Conservation (phyloP, 1,140 invertebrate genomes). For the Sycobia sp. region DNA sequence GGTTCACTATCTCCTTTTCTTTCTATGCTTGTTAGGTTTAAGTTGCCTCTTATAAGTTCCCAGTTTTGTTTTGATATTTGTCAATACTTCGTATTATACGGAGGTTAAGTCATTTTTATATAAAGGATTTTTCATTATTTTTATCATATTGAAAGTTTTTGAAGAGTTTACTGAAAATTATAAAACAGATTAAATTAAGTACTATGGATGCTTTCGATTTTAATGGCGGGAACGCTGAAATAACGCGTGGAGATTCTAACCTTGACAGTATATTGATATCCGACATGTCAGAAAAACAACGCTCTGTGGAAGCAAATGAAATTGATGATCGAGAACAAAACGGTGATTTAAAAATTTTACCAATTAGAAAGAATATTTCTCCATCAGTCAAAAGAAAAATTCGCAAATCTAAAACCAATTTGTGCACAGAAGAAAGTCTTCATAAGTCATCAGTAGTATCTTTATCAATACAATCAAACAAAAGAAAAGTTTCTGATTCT, state of each 20-base stretch:
- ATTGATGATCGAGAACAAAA: neutral
- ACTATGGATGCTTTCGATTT: conserved; percentile 28
- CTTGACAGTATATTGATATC: conserved; percentile 14
- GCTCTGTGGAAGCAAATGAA: neutral
- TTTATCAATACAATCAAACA: conserved; percentile 1
- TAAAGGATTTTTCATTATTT: no score
- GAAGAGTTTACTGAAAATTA: no score
- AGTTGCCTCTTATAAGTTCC: no score
- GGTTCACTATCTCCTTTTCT: no score
- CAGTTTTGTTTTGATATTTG: no score
- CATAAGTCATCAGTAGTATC: neutral
- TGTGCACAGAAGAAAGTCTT: neutral
- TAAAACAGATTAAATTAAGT: neutral
- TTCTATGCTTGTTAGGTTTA: no score
- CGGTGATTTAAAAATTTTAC: conserved; percentile 12
- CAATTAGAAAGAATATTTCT: conserved; percentile 8
- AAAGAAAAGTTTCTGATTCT: conserved; percentile 7
- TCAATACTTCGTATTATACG: no score
- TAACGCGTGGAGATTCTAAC: conserved; percentile 23
- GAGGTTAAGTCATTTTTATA: no score
- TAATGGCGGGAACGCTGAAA: conserved; percentile 18
- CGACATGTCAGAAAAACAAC: conserved; percentile 6
- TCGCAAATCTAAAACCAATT: conserved; percentile 12
- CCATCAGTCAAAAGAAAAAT: conserved; percentile 10
- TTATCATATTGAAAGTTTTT: no score